Evolutionary conservation across 2,888 invertebrate species (phyloP).

Genomic region (Atethmia centrago): DNA sequence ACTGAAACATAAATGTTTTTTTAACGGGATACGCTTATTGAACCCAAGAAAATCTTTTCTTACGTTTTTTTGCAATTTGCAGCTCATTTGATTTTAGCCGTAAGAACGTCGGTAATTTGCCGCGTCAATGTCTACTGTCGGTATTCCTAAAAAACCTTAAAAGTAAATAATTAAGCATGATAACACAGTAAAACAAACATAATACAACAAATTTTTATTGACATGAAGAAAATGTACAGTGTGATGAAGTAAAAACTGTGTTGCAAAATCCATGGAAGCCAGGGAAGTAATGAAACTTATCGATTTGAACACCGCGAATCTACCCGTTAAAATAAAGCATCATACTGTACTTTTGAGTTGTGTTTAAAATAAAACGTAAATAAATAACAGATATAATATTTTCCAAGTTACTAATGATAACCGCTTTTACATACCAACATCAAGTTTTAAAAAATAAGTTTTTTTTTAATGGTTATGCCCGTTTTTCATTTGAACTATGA

Average conservation of each 20-base stretch:
- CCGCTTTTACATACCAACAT: neutral
- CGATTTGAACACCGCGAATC: neutral
- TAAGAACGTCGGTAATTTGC: no score
- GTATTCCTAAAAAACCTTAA: neutral
- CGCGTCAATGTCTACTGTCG: neutral
- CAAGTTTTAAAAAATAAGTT: neutral
- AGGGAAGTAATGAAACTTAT: neutral
- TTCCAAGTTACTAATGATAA: neutral
- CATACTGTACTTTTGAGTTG: neutral
- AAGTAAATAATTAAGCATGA: neutral
- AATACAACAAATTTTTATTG: slow-evolving; percentile 15
- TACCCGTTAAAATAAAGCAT: neutral
- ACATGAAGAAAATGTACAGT: neutral
- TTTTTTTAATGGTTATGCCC: slow-evolving; percentile 27
- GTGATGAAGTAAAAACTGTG: neutral
- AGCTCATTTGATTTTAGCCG: neutral
- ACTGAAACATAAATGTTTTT: slow-evolving; percentile 44
- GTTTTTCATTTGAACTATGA: slow-evolving; percentile 13
- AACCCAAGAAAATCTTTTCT: neutral
- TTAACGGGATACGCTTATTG: no score
- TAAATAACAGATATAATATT: neutral
- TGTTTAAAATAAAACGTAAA: neutral
- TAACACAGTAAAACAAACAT: neutral
- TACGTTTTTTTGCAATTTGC: neutral
- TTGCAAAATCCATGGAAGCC: neutral